Conservation (phyloP, 23 tunicate species). For the Diplosoma virens region DNA sequence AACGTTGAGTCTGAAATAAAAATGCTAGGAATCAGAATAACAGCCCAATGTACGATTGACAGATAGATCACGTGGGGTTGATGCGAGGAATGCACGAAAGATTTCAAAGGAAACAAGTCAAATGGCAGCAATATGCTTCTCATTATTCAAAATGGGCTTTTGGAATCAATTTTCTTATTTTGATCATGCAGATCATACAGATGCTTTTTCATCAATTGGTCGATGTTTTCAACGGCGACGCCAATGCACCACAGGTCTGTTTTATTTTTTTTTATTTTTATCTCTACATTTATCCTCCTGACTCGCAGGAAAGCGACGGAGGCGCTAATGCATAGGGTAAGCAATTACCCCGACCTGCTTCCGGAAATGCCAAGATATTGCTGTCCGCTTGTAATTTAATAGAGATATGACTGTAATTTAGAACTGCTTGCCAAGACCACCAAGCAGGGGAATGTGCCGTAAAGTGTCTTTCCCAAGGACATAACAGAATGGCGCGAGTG, state of each 20-base stretch:
- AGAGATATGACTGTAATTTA: too few species aligned
- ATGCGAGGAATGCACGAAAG: slow-evolving; percentile 71
- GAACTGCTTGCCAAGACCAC: too few species aligned
- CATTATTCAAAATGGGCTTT: slow-evolving; percentile 60
- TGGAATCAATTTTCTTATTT: slow-evolving; percentile 59
- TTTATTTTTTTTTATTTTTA: background rate
- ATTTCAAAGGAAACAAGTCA: slow-evolving; percentile 64
- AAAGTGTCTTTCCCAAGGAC: too few species aligned
- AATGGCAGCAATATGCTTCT: slow-evolving; percentile 67
- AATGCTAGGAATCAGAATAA: too few species aligned
- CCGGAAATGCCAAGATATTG: too few species aligned
- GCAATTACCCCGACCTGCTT: too few species aligned
- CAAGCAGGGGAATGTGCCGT: too few species aligned
- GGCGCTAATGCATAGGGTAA: too few species aligned
- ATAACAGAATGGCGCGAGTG: too few species aligned
- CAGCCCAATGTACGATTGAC: background rate
- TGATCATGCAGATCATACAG: slow-evolving; percentile 68
- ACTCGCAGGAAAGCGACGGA: background rate
- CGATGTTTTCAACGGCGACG: slow-evolving; percentile 25
- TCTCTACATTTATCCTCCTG: background rate
- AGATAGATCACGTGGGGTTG: slow-evolving; percentile 77
- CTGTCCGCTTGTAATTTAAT: too few species aligned
- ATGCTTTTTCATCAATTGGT: slow-evolving; percentile 67
- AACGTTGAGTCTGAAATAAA: too few species aligned
- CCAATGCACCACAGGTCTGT: slow-evolving; percentile 3